Evolutionary conservation across 2,113 vertebrate genomes (phyloP), one percentile per base, ranked within the genome.

Genomic region (Hystrix brachyura): DNA sequence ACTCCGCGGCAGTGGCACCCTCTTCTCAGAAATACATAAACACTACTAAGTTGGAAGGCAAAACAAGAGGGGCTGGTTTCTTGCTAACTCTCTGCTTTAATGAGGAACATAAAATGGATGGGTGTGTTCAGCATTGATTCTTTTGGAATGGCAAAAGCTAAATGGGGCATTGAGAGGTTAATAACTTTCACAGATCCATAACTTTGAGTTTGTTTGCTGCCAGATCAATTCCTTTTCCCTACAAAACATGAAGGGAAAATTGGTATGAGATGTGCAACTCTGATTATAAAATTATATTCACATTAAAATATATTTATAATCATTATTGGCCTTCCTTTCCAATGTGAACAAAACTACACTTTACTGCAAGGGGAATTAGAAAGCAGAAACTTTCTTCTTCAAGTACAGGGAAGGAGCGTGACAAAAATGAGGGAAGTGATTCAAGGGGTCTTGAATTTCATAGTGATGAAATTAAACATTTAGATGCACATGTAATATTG

Each of bases 141-240:
- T 65, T 85, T 53, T 60, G 87, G 78, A 94, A 96, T 89, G 43
- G 57, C 59, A 93, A 92, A 95, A 96, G 74, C 72, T 95, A 96
- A 96, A 91, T 72, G 86, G 95, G 86, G 89, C 95, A 94, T 76
- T 93, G 89, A 94, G 93, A 97, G 86, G 96, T 96, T 96, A 96
- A 98, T 97, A 96, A 97, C 88, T 91, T 96, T 97, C 86, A 83
- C 19, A 97, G 97, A 97, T 97, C 91, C 76, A 89, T 96, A 96
- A 72, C 74, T 91, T 90, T 79, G 86, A 25, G 18, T 95, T 94
- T 91, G 79, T 87, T 95, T 96, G 62, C 62, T 84, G 85, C 72
- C 53, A 80, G 86, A 97, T 97, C 95, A 96, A 97, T 97, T 94
- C 55, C 29, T 55, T 80, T 95, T 27, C 38, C 69, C 72, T 93